Evolutionary conservation across 2,797 vertebrate genomes (phyloP).

Genomic region (Falco concolor): DNA sequence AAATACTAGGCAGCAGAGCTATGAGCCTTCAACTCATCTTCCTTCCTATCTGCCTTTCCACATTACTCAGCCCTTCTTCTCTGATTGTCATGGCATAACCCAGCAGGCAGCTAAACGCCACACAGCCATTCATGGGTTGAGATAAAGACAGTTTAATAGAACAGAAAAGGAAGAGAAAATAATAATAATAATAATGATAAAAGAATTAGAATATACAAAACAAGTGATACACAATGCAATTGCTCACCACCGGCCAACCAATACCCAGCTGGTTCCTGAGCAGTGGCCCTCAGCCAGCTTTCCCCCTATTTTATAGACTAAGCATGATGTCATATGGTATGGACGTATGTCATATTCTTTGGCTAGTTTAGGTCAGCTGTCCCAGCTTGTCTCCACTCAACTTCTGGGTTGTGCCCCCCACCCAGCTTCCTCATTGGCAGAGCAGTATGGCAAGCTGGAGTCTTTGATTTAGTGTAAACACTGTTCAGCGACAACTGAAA

Average conservation of each 20-base stretch:
- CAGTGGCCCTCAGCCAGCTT: background rate
- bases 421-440: background rate
- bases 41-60: background rate
- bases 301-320: background rate
- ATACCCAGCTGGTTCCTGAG: background rate
- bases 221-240: rapidly evolving
- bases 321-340: background rate
- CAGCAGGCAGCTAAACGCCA: background rate
- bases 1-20: background rate
- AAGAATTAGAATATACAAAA: background rate
- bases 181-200: background rate
- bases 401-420: background rate
- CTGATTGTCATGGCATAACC: background rate
- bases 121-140: background rate
- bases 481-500: background rate
- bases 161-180: background rate
- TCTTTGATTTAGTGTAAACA: background rate
- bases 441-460: background rate
- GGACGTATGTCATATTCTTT: too few relatives aligned
- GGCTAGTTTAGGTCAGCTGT: too few relatives aligned
- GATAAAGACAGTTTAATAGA: background rate
- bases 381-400: too few relatives aligned
- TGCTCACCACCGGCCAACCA: background rate
- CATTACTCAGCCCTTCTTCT: background rate
- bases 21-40: background rate